Percentiles rank a stretch among this genome's conserved stretches.
Evolutionary conservation across 2,113 vertebrate species (phyloP).

Genomic region (Semnornis frantzii): DNA sequence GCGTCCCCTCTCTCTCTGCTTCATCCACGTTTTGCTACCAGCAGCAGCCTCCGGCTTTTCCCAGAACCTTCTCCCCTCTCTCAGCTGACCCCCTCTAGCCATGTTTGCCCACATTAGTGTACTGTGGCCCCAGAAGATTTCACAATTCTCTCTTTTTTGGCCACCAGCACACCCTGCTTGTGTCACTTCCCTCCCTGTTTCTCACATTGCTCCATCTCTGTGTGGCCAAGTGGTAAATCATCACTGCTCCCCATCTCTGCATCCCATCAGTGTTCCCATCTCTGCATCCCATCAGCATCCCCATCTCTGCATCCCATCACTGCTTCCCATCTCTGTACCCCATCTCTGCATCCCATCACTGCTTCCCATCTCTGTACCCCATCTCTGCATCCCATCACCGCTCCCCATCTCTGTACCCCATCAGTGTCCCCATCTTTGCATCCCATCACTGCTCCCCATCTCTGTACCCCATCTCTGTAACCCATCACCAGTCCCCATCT

Average conservation of each 20-base stretch:
- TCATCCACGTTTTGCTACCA: not conserved
- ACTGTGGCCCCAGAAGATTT: not conserved
- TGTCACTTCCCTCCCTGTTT: not conserved
- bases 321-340: no score
- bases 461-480: no score
- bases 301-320: no score
- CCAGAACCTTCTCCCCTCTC: not conserved
- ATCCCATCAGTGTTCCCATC: not conserved
- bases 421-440: not conserved
- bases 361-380: not conserved
- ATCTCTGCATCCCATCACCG: not conserved
- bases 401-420: not conserved
- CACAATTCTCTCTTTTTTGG: not conserved
- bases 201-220: accelerated
- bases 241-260: not conserved
- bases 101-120: not conserved
- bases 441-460: not conserved
- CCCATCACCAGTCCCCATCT: no score
- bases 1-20: not conserved
- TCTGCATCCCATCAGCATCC: no score
- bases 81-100: not conserved
- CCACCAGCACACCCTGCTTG: not conserved
- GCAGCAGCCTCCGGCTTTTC: not conserved
- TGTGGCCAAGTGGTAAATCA: not conserved
- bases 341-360: not conserved